These are phyloP conservation scores for Neotoma lepida DNA, from an alignment of 2,113 vertebrate genomes.

Conservation along the genomic window DNA sequence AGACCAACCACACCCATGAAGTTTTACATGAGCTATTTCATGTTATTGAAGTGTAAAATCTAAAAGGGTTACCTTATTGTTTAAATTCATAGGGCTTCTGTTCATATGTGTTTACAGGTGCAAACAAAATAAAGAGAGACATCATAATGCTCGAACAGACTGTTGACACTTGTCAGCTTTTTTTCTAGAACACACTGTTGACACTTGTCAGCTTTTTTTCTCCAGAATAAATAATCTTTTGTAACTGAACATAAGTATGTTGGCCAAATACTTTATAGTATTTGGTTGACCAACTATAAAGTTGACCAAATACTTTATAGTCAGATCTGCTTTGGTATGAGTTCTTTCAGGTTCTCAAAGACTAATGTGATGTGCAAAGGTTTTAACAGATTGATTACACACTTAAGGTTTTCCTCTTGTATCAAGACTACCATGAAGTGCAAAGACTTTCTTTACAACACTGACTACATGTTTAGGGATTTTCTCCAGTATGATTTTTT, in stretches of 20 bases:
- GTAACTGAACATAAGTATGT: not conserved
- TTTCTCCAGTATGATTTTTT: not conserved
- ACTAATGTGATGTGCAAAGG: not conserved
- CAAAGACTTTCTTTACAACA: not conserved
- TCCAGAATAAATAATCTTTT: not conserved
- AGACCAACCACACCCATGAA: not conserved
- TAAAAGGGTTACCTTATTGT: not conserved
- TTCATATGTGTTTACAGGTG: not conserved
- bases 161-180: not conserved
- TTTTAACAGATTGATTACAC: not conserved
- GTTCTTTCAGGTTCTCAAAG: not conserved
- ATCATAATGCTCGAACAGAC: not conserved
- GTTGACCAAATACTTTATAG: not conserved
- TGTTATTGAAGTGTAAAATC: not conserved
- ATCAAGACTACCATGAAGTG: not conserved
- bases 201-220: not conserved
- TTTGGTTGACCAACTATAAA: too few species aligned
- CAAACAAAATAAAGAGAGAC: not conserved
- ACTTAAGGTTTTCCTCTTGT: not conserved
- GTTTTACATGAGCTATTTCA: not conserved
- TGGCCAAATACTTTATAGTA: not conserved
- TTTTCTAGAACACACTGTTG: not conserved
- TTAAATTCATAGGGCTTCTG: not conserved
- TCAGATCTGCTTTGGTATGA: not conserved
- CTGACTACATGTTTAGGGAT: not conserved